Evolutionary conservation across 2,797 vertebrate species (phyloP), one percentile per base, ranked within the genome.

Genomic region (Lophotriccus pileatus): DNA sequence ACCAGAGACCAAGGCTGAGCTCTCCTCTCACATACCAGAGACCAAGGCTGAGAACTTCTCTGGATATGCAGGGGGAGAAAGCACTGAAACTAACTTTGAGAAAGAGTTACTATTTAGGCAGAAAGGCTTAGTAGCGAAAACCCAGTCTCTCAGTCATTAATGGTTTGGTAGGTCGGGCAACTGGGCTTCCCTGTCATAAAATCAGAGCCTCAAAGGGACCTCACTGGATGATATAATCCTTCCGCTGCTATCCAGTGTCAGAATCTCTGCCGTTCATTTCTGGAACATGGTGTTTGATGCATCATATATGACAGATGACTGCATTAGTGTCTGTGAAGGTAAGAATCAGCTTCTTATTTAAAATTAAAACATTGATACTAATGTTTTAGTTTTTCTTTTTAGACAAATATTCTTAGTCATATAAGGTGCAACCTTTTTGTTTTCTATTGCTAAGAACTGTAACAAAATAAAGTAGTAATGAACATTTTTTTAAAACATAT

Each of bases 401-500:
- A 36, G 49, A 46, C 11, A 78, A 56, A 32, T 37, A 77, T 84
- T 81, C 19, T 55, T 19, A 52, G 21, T 59, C 21, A 70, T 52
- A 80, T 39, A n/a, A 85, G 5, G 25, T 55, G 12, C 13, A 79
- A 58, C 0, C 19, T 69, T 60, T 81, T 25, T 73, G 6, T 47
- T 84, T 75, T 60, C 25, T 74, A 5, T 59, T 87, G 15, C 9
- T 56, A 69, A 76, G 34, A 74, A 41, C 11, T 74, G 9, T 3
- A 70, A 41, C 7, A 82, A 59, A 92, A 53, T 78, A 34, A 44
- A 55, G 64, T 12, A 55, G 0, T 11, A 44, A 36, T 69, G 44
- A 66, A 1, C 1, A 24, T 7, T 73, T 30, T 39, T 58, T 56
- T 30, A 36, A 58, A 9, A 1, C 2, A 0, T 36, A 18, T 34